A percentile compares a stretch with the other conserved stretches of the same genome.
Evolutionary conservation across 2,888 invertebrate species (phyloP).

Genomic region (Perizoma affinitatum): DNA sequence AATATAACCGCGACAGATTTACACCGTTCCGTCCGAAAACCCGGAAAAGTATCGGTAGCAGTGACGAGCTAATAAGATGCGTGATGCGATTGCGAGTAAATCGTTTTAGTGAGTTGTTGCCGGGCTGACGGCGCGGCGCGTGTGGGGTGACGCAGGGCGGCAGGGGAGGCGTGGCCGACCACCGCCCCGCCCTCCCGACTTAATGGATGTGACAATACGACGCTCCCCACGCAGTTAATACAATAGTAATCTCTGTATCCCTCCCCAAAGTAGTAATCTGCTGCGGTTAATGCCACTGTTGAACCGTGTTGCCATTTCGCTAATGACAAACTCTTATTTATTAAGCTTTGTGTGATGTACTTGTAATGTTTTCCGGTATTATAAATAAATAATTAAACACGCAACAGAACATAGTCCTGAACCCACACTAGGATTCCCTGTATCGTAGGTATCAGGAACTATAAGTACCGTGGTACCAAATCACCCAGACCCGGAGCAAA

Average conservation of each 20-base stretch:
- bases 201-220: constrained; percentile 82
- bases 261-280: constrained; percentile 62
- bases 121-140: constrained; percentile 41
- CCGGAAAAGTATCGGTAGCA: constrained; percentile 33
- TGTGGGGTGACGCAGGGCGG: constrained; percentile 52
- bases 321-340: constrained; percentile 20
- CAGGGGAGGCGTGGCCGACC: constrained; percentile 59
- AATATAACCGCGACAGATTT: too few relatives aligned
- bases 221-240: constrained; percentile 68
- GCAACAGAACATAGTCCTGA: too few relatives aligned
- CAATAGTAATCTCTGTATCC: constrained; percentile 77
- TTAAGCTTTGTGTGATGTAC: neutral
- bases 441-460: too few relatives aligned
- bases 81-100: constrained; percentile 78
- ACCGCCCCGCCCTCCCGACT: constrained; percentile 65
- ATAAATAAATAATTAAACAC: too few relatives aligned
- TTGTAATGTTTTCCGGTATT: too few relatives aligned
- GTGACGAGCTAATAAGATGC: constrained; percentile 59
- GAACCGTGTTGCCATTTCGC: constrained; percentile 24
- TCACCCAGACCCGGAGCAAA: too few relatives aligned
- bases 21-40: constrained; percentile 6
- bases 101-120: constrained; percentile 66
- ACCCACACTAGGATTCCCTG: too few relatives aligned
- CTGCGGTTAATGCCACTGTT: constrained; percentile 29
- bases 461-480: too few relatives aligned